Percentiles rank a stretch among this genome's conserved stretches.
These are phyloP conservation scores for Dryocosmus kuriphilus DNA, from an alignment of 2,888 invertebrate genomes.

Conservation along the genomic window DNA sequence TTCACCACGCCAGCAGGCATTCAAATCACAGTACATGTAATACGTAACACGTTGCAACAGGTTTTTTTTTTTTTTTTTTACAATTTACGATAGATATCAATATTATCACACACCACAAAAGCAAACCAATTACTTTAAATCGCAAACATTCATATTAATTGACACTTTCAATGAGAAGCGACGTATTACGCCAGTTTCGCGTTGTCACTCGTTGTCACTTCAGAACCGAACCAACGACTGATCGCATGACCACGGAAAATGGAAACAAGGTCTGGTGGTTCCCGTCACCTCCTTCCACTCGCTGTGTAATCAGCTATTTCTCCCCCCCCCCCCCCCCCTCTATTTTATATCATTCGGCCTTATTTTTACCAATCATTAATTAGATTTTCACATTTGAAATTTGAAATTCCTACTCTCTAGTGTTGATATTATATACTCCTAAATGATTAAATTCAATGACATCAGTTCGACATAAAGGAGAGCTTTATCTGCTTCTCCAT, in stretches of 20 bases:
- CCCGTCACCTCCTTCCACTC: conserved; percentile 35
- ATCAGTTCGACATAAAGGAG: too few relatives aligned
- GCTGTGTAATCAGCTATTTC: conserved; percentile 7
- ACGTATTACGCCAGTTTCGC: neutral
- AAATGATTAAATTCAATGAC: neutral
- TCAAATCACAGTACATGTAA: conserved; percentile 21
- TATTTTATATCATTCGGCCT: neutral
- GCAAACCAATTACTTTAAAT: neutral
- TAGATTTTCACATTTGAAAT: neutral
- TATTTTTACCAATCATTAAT: neutral
- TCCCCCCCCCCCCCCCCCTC: neutral
- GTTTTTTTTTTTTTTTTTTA: neutral
- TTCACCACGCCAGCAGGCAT: conserved; percentile 15
- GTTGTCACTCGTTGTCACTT: neutral
- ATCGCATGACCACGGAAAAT: conserved; percentile 38
- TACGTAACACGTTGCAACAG: neutral
- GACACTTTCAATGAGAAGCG: neutral
- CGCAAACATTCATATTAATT: neutral
- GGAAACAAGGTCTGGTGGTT: conserved; percentile 34
- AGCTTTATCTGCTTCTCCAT: too few relatives aligned
- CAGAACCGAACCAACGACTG: conserved; percentile 14
- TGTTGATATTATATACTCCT: neutral
- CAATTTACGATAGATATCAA: neutral
- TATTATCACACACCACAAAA: neutral
- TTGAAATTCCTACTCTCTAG: neutral